Evolutionary conservation across 2,888 invertebrate genomes (phyloP).

Genomic region (Chloromyia formosa): DNA sequence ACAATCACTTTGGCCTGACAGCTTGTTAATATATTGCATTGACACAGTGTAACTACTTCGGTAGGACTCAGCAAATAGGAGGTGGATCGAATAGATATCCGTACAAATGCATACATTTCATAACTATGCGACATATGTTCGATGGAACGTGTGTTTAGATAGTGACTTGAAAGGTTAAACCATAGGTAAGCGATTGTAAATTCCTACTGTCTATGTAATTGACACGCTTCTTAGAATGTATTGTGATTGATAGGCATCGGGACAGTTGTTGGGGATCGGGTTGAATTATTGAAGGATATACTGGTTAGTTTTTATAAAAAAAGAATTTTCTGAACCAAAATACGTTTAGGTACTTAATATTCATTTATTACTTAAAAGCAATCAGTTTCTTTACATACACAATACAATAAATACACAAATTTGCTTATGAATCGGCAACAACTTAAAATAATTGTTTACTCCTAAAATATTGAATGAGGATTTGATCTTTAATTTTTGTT

Average conservation of each 20-base stretch:
- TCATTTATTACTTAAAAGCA: neutral
- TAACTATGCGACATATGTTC: neutral
- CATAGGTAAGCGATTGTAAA: constrained; percentile 25
- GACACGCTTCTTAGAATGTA: constrained; percentile 4
- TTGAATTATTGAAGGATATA: too few relatives aligned
- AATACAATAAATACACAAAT: constrained; percentile 15
- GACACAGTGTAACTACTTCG: neutral
- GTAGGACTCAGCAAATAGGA: constrained; percentile 3
- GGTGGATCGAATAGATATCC: constrained; percentile 1
- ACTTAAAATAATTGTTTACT: too few relatives aligned
- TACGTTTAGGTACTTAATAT: too few relatives aligned
- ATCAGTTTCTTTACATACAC: constrained; percentile 6
- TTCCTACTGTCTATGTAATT: constrained; percentile 27
- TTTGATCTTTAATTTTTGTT: neutral
- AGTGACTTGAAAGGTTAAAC: constrained; percentile 10
- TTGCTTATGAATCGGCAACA: neutral
- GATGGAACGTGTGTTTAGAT: neutral
- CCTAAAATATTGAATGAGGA: constrained; percentile 19
- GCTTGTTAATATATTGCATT: constrained; percentile 17
- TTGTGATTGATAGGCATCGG: neutral
- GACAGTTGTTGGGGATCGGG: too few relatives aligned
- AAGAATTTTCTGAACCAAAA: too few relatives aligned
- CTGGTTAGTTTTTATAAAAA: too few relatives aligned
- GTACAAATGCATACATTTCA: neutral
- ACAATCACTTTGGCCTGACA: constrained; percentile 30